A percentile compares a stretch with the other conserved stretches of the same genome.
phyloP scores from a whole-genome alignment of 2,113 vertebrate species.

The Paramisgurnus dabryanus region DNA sequence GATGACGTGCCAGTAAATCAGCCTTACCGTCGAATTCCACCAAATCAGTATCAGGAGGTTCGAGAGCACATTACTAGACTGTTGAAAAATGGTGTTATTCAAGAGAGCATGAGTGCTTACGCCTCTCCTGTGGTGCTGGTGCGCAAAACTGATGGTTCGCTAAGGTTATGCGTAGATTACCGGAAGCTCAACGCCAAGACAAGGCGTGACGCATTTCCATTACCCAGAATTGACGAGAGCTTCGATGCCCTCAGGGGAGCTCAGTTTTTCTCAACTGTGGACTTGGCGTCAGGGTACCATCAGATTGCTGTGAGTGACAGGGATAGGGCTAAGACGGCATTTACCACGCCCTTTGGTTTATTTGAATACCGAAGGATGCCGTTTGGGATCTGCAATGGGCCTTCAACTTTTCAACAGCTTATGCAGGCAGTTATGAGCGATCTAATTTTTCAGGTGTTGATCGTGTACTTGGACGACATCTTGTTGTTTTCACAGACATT shows the following conservation, averaged over 20 bases:
- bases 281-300: not conserved
- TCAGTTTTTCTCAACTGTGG: not conserved
- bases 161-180: not conserved
- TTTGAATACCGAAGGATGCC: not conserved
- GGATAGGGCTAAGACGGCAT: not conserved
- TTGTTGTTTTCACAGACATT: not conserved
- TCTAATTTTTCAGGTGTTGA: not conserved
- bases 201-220: not conserved
- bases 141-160: not conserved
- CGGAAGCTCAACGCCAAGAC: not conserved
- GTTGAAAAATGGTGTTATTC: not conserved
- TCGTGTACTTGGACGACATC: not conserved
- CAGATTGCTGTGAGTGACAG: not conserved
- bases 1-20: not conserved
- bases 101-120: not conserved
- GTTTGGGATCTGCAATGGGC: not conserved
- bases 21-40: constrained; percentile 20
- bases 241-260: not conserved
- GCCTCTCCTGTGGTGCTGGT: too few relatives aligned
- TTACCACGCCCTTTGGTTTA: not conserved
- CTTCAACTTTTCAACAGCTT: not conserved
- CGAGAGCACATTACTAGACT: constrained; percentile 7
- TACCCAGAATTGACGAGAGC: not conserved
- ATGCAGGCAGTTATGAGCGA: not conserved
- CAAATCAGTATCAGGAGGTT: constrained; percentile 22